Percentiles rank a stretch among this genome's conserved stretches.
Evolutionary conservation across 2,113 vertebrate genomes (phyloP).

Genomic region (Lathamus discolor): DNA sequence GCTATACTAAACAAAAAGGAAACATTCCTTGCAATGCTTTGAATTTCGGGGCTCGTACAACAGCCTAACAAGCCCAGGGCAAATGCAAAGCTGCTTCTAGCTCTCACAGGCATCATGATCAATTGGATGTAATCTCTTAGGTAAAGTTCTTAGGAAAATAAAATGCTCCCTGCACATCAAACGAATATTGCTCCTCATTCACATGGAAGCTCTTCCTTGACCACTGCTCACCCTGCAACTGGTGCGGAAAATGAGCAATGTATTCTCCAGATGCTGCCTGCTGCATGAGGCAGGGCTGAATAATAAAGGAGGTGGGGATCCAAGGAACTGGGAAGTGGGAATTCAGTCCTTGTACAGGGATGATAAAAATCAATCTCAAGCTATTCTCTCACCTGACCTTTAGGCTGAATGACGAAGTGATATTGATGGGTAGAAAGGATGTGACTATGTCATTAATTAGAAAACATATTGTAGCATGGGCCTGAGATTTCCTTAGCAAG

Average conservation of each 20-base stretch:
- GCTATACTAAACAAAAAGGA: background rate
- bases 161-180: background rate
- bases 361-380: background rate
- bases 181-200: background rate
- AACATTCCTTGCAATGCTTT: slow-evolving; percentile 14
- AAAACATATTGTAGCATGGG: background rate
- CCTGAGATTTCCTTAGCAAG: background rate
- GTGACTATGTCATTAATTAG: background rate
- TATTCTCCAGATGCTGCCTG: background rate
- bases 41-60: background rate
- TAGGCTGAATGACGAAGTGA: background rate
- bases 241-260: background rate
- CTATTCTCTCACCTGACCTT: slow-evolving; percentile 15
- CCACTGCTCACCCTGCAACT: background rate
- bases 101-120: background rate
- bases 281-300: background rate
- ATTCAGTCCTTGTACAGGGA: background rate
- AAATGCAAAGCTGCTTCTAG: background rate
- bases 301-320: background rate
- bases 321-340: background rate
- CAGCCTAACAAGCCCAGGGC: background rate
- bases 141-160: background rate
- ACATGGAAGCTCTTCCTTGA: background rate
- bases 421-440: background rate
- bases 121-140: background rate